These are phyloP conservation scores for Camarhynchus parvulus DNA, from an alignment of 2,113 vertebrate species.

Conservation along the genomic window DNA sequence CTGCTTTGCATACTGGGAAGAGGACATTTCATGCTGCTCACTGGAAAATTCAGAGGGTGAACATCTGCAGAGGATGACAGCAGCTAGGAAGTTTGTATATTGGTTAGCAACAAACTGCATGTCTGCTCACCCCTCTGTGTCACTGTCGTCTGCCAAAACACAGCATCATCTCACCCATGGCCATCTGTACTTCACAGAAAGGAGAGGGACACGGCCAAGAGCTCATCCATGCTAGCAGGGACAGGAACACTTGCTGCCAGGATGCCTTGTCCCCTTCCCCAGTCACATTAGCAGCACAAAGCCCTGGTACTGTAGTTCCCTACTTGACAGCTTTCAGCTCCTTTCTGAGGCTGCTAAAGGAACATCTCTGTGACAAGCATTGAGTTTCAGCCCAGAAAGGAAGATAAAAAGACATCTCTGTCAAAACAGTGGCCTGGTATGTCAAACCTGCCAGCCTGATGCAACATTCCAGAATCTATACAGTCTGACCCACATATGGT, in stretches of 20 bases:
- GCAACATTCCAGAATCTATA: background rate
- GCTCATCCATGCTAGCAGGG: fast-evolving
- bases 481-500: background rate
- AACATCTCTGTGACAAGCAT: background rate
- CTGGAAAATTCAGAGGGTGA: background rate
- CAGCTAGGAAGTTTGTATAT: background rate
- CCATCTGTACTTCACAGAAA: background rate
- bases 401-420: background rate
- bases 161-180: background rate
- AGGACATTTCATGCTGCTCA: background rate
- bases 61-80: background rate
- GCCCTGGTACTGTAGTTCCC: background rate
- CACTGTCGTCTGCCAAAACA: background rate
- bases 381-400: background rate
- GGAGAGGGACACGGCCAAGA: background rate
- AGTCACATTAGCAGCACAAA: background rate
- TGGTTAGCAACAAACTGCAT: background rate
- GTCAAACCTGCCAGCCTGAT: background rate
- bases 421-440: background rate
- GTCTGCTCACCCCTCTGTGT: background rate
- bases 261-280: background rate
- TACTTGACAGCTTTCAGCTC: background rate
- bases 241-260: background rate
- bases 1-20: background rate
- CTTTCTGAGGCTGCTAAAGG: background rate